Conservation (phyloP, 35 echinoderm and acorn worm genomes). For the Diadema setosum region DNA sequence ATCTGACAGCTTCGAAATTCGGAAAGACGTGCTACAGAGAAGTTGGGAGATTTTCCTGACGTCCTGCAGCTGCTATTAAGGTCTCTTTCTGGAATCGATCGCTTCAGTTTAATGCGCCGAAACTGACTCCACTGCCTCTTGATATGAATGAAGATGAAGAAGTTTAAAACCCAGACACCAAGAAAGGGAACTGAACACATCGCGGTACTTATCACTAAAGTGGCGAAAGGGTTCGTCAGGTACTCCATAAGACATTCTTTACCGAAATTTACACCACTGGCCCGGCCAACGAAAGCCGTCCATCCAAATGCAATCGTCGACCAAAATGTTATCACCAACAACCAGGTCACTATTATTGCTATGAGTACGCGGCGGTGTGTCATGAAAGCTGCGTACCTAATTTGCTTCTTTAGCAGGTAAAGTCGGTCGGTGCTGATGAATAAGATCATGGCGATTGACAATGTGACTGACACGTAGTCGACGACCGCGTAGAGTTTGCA, state of each 20-base stretch:
- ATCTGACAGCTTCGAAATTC: neutral
- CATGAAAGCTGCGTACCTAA: neutral
- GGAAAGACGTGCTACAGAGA: neutral
- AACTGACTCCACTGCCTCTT: neutral
- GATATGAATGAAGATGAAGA: neutral
- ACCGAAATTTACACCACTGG: neutral
- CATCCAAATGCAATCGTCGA: neutral
- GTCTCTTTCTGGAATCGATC: no score
- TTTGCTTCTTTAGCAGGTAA: conserved; percentile 28
- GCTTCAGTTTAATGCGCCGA: neutral
- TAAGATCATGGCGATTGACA: conserved; percentile 16
- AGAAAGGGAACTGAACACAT: neutral
- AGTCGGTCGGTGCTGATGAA: conserved; percentile 52
- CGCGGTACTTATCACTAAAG: neutral
- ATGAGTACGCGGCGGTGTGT: neutral
- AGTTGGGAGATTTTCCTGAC: neutral
- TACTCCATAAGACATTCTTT: conserved; percentile 1
- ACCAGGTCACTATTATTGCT: neutral
- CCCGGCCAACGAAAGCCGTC: neutral
- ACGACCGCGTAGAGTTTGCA: conserved; percentile 26
- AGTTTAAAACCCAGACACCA: neutral
- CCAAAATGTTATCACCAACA: neutral
- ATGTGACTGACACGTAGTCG: conserved; percentile 7
- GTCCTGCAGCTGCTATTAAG: no score
- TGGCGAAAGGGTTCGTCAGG: neutral